phyloP scores from a whole-genome alignment of 2,113 vertebrate genomes.

The Ammodramus savannarum region DNA sequence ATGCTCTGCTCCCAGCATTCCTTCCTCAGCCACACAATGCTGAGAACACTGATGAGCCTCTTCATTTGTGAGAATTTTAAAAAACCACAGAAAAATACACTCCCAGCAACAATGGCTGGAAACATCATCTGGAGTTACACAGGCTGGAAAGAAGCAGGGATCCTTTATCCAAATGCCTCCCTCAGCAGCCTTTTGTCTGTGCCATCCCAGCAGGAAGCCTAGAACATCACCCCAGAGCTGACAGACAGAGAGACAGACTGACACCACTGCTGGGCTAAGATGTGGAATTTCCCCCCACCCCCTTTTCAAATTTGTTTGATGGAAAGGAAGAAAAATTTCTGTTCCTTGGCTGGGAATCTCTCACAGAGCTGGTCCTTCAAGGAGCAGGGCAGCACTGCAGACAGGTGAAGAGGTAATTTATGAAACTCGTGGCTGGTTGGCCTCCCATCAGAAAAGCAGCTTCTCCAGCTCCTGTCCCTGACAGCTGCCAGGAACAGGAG shows the following conservation, averaged over 20 bases:
- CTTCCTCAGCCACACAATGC: not conserved
- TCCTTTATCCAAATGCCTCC: constrained; percentile 10
- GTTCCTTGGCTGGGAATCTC: not conserved
- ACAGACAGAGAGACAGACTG: not conserved
- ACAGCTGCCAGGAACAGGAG: not conserved
- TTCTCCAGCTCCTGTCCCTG: not conserved
- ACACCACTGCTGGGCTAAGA: not conserved
- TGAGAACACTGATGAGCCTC: not conserved
- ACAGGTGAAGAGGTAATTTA: not conserved
- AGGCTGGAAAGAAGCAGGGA: not conserved
- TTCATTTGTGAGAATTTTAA: not conserved
- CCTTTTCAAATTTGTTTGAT: not conserved
- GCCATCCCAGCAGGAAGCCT: constrained; percentile 5
- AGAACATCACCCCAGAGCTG: not conserved
- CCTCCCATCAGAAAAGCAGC: not conserved
- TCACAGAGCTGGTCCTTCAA: not conserved
- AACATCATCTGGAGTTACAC: not conserved
- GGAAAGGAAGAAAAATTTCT: not conserved
- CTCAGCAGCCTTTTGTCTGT: constrained; percentile 6
- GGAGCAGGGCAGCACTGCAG: not conserved
- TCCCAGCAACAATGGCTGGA: constrained; percentile 14
- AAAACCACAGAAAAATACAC: not conserved
- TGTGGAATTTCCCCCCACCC: accelerated
- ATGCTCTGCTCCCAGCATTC: not conserved
- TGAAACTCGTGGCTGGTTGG: not conserved